Conservation (phyloP, 2,888 invertebrate species). For the Amiota minor region DNA sequence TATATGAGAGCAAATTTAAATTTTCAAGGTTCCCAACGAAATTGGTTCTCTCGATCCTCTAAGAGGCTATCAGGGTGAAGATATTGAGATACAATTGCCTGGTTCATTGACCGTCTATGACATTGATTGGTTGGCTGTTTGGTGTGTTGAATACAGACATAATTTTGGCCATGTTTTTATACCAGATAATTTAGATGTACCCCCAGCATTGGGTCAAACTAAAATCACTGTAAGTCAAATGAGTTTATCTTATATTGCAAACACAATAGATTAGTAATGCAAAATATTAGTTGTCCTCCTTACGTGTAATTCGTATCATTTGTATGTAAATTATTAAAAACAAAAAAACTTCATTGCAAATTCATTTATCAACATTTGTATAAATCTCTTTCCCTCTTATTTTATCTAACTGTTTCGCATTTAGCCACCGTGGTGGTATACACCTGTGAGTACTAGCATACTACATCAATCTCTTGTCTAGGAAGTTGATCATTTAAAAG, state of each 20-base stretch:
- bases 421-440: constrained; percentile 94
- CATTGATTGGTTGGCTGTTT: constrained; percentile 92
- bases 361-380: constrained; percentile 46
- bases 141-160: constrained; percentile 91
- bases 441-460: constrained; percentile 84
- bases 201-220: constrained; percentile 91
- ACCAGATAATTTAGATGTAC: constrained; percentile 90
- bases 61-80: constrained; percentile 90
- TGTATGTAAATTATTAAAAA: neutral
- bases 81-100: constrained; percentile 91
- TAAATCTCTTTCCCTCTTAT: neutral
- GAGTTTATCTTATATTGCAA: neutral
- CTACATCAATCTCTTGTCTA: neutral
- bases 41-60: constrained; percentile 87
- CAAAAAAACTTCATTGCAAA: constrained; percentile 46
- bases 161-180: constrained; percentile 93
- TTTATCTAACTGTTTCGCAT: constrained; percentile 44
- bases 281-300: neutral
- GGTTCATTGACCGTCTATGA: constrained; percentile 89
- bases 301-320: neutral
- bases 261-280: neutral
- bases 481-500: neutral
- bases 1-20: neutral
- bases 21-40: constrained; percentile 84
- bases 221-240: constrained; percentile 85